Percentiles rank a stretch among this genome's conserved stretches.
phyloP scores from a whole-genome alignment of 2,113 vertebrate genomes.

The Shinisaurus crocodilurus region DNA sequence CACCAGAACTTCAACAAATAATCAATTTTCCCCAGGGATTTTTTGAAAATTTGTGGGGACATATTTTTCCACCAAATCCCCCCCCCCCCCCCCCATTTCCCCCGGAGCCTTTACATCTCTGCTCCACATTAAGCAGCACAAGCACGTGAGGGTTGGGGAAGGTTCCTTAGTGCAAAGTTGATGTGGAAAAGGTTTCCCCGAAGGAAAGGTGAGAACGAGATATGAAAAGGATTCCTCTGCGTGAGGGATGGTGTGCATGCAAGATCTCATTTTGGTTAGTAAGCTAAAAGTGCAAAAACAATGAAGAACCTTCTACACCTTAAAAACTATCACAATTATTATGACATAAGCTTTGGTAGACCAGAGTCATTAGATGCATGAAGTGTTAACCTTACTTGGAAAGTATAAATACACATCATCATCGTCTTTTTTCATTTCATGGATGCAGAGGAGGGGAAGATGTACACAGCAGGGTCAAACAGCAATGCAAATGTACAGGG shows the following conservation, averaged over 20 bases:
- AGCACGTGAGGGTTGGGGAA: neutral
- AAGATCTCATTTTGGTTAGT: neutral
- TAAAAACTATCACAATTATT: neutral
- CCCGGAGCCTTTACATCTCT: too few relatives aligned
- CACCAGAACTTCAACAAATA: too few relatives aligned
- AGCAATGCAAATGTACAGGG: neutral
- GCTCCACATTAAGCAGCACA: neutral
- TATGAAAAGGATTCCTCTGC: neutral
- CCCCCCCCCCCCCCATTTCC: too few relatives aligned
- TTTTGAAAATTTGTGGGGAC: too few relatives aligned
- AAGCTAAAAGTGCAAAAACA: neutral
- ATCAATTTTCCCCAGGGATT: too few relatives aligned
- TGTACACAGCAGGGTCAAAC: too few relatives aligned
- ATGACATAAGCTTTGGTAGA: too few relatives aligned
- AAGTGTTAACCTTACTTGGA: neutral
- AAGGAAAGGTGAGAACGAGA: neutral
- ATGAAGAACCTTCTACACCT: neutral
- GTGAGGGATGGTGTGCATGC: neutral
- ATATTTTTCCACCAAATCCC: too few relatives aligned
- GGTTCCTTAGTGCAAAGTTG: neutral
- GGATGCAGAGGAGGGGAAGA: too few relatives aligned
- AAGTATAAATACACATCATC: neutral
- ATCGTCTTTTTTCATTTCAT: too few relatives aligned
- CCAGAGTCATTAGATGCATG: neutral
- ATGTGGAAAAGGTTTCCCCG: neutral